These are phyloP conservation scores for Periophthalmodon schlosseri DNA, from an alignment of 2,113 vertebrate species.

Conservation along the genomic window DNA sequence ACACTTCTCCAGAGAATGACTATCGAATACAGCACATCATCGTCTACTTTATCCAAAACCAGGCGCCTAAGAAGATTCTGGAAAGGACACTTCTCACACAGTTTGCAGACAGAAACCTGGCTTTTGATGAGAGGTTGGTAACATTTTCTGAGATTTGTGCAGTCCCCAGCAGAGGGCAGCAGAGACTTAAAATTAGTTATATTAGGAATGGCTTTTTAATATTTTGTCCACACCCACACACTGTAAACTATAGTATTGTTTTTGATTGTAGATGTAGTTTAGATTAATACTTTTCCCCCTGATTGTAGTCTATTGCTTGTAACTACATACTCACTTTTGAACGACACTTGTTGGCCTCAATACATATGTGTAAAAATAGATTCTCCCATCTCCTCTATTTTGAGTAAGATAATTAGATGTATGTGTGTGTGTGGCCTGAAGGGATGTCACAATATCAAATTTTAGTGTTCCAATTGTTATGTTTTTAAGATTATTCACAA, in stretches of 20 bases:
- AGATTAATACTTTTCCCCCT: constrained; percentile 4
- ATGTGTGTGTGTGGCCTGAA: constrained; percentile 66
- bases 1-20: constrained; percentile 88
- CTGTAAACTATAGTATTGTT: neutral
- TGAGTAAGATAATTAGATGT: constrained; percentile 77
- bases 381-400: constrained; percentile 71
- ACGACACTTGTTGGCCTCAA: constrained; percentile 60
- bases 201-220: neutral
- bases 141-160: neutral
- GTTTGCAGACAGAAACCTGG: constrained; percentile 93
- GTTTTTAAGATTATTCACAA: no score
- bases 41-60: constrained; percentile 96
- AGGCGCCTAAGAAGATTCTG: constrained; percentile 95
- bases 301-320: constrained; percentile 1
- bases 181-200: constrained; percentile 16
- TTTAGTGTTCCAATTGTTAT: no score
- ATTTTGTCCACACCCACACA: neutral
- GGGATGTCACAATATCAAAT: constrained; percentile 16
- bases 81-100: constrained; percentile 94
- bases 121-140: constrained; percentile 91
- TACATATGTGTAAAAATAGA: constrained; percentile 77
- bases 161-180: constrained; percentile 58
- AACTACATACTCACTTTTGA: constrained; percentile 46
- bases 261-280: neutral
- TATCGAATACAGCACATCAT: constrained; percentile 91